phyloP scores from a whole-genome alignment of 1,140 invertebrate species.

The Drosophila watanabei region DNA sequence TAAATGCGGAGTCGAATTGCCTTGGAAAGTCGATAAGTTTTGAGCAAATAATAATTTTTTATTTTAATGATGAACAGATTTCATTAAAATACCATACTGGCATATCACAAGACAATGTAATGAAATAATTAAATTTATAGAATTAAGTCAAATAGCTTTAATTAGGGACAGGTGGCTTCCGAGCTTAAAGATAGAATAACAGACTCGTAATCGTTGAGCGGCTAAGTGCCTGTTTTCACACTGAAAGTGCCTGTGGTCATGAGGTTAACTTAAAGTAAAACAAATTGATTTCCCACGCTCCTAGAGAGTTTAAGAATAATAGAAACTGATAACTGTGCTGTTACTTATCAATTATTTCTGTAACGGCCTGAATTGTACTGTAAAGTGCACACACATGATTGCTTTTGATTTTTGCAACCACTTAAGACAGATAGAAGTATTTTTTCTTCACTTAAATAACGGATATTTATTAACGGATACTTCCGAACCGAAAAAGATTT shows the following conservation, averaged over 20 bases:
- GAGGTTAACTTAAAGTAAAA: too few species aligned
- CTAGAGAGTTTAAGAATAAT: too few species aligned
- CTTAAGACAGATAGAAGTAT: neutral
- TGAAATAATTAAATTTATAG: neutral
- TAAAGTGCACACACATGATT: too few species aligned
- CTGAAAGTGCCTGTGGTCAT: too few species aligned
- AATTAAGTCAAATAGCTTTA: neutral
- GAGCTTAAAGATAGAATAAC: neutral
- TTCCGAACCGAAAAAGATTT: neutral
- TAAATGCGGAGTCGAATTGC: slow-evolving; percentile 8
- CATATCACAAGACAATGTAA: neutral
- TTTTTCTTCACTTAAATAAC: neutral
- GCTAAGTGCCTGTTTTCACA: too few species aligned
- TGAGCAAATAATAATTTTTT: neutral
- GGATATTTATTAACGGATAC: neutral
- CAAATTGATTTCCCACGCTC: too few species aligned
- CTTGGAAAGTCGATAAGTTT: neutral
- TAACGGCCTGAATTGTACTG: too few species aligned
- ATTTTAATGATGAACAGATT: neutral
- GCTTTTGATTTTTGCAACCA: too few species aligned
- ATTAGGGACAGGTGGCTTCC: neutral
- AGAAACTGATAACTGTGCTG: neutral
- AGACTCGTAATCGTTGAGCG: too few species aligned
- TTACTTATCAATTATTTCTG: neutral
- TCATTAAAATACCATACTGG: too few species aligned